Evolutionary conservation across 2,888 invertebrate genomes (phyloP).

Genomic region (Sylvicola cinctus): DNA sequence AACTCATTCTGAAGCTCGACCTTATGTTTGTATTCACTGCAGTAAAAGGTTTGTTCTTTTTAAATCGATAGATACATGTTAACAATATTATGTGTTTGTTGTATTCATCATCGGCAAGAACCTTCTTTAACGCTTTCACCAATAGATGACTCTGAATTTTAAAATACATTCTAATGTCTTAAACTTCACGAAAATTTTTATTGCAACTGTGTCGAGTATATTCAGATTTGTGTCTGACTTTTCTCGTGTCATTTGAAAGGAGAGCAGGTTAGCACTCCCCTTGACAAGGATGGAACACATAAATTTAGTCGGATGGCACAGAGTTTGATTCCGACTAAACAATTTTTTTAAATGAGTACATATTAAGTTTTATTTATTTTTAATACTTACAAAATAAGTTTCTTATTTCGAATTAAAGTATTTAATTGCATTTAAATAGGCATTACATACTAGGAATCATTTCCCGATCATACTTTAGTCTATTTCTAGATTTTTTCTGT

Average conservation of each 20-base stretch:
- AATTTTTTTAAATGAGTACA: slow-evolving; percentile 1
- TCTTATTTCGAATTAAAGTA: too few relatives aligned
- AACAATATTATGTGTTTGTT: neutral
- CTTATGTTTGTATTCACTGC: slow-evolving; percentile 52
- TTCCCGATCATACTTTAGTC: too few relatives aligned
- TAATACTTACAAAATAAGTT: too few relatives aligned
- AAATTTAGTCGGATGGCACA: slow-evolving; percentile 4
- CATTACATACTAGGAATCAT: too few relatives aligned
- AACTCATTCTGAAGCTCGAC: slow-evolving; percentile 57
- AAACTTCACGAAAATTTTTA: too few relatives aligned
- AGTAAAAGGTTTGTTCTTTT: slow-evolving; percentile 36
- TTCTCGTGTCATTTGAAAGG: slow-evolving; percentile 84
- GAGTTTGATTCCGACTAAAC: slow-evolving; percentile 1
- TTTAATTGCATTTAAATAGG: too few relatives aligned
- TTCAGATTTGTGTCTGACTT: neutral
- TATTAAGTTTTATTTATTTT: slow-evolving; percentile 2
- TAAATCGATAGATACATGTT: neutral
- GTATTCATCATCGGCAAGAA: neutral
- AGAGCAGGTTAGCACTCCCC: slow-evolving; percentile 89
- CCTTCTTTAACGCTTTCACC: neutral
- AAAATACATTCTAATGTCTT: too few relatives aligned
- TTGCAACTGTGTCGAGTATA: neutral
- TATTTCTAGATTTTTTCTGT: too few relatives aligned
- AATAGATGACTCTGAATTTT: too few relatives aligned
- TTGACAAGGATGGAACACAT: slow-evolving; percentile 5